phyloP scores from a whole-genome alignment of 2,113 vertebrate species.

The Tupaia chinensis region DNA sequence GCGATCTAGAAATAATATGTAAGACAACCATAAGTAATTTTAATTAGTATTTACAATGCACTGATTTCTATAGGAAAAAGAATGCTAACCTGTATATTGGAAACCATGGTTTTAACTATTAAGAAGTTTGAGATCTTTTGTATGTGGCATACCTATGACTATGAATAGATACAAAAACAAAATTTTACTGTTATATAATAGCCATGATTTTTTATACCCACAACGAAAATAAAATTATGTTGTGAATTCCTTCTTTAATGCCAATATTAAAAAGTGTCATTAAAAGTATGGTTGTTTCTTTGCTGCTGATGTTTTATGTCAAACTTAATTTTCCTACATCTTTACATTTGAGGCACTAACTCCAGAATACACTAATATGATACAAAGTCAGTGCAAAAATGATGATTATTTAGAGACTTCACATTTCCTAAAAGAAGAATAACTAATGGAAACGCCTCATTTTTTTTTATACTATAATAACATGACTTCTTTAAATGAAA shows the following conservation, averaged over 20 bases:
- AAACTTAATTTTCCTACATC: neutral
- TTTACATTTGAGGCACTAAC: neutral
- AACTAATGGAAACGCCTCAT: neutral
- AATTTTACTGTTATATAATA: neutral
- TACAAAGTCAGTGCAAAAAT: neutral
- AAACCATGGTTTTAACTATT: neutral
- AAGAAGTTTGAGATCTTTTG: neutral
- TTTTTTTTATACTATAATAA: neutral
- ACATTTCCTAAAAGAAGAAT: neutral
- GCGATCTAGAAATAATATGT: neutral
- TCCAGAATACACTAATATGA: neutral
- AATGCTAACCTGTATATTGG: neutral
- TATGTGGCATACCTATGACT: neutral
- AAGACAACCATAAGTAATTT: neutral
- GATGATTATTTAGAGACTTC: neutral
- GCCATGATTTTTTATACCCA: neutral
- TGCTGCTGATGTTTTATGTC: neutral
- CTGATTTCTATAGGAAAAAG: constrained; percentile 5
- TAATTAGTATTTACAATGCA: neutral
- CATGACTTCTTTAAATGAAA: constrained; percentile 7
- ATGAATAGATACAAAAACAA: neutral
- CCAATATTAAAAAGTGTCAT: neutral
- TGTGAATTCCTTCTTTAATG: neutral
- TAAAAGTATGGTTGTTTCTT: neutral
- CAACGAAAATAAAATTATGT: neutral